These are phyloP conservation scores for Uria aalge DNA, from an alignment of 2,113 vertebrate species.

Conservation along the genomic window DNA sequence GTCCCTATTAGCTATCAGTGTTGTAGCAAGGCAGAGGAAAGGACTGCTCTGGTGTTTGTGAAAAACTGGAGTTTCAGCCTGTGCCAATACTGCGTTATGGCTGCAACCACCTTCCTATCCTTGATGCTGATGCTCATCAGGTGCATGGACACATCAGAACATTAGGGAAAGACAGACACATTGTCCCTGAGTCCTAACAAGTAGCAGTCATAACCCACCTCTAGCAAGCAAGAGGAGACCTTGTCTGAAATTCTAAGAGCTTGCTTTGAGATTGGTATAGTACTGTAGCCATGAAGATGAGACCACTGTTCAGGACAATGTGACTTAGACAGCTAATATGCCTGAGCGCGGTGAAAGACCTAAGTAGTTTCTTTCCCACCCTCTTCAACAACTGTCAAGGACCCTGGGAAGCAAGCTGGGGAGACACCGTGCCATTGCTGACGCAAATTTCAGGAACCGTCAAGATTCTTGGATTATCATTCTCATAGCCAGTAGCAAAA, in stretches of 20 bases:
- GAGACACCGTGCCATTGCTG: neutral
- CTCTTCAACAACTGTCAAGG: neutral
- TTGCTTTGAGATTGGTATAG: accelerated
- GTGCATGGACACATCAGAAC: accelerated
- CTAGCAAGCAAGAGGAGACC: neutral
- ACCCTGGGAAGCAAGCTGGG: neutral
- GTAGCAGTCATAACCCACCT: neutral
- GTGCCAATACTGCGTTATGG: accelerated
- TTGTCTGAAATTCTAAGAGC: neutral
- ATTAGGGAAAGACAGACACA: neutral
- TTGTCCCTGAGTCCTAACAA: accelerated
- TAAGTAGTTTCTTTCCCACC: neutral
- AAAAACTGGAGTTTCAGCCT: neutral
- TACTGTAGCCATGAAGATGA: neutral
- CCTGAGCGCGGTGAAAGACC: neutral
- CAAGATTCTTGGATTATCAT: neutral
- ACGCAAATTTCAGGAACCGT: neutral
- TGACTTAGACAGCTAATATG: neutral
- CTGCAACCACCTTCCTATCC: neutral
- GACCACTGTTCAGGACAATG: neutral
- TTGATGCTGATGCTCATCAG: neutral
- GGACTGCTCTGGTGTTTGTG: neutral
- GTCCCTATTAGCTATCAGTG: neutral
- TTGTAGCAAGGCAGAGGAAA: neutral
- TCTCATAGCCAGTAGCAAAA: neutral